Evolutionary conservation across 2,113 vertebrate genomes (phyloP), one percentile per base, ranked within the genome.

Genomic region (Erinaceus europaeus): DNA sequence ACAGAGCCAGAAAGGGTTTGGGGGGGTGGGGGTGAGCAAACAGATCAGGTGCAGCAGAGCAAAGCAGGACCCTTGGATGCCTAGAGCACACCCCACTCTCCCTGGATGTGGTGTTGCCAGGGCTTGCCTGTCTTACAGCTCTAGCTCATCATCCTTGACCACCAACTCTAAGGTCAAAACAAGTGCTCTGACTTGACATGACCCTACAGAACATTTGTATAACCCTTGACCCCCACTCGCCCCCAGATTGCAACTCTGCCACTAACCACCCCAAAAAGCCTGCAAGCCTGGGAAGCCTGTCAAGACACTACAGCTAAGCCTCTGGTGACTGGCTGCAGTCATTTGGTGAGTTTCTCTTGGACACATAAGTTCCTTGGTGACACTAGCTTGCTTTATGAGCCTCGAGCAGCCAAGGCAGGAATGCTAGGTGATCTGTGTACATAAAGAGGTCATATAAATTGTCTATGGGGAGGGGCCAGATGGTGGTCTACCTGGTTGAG

Each of bases 321-420:
- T 55, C 21, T 20, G 48, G 21, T 25, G 32, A 11, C 57, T 0
- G 27, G 1, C 0, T 29, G 27, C 46, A 17, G 6, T 50, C 4
- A 52, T 21, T n/a, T 11, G 29, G 2, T 32, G 48, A 1, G 53
- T 38, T 71, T 53, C 3, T 46, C 32, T 46, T 20, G 40, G 69
- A 75, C 74, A 38, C 6, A 14, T 25, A 77, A 69, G 15, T 9
- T 10, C 27, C 9, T 57, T 29, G 7, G 0, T 5, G 29, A 18
- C 29, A 6, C 52, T 29, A 2, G 52, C 72, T n/a, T 68, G 46
- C 55, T 14, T 38, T n/a, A 61, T 6, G 62, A 86, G 68, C 27
- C 59, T 32, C 23, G 0, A 18, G 65, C 65, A n/a, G 65, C 1
- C 10, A 38, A 29, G 6, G 18, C 3, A 18, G 21, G 50, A 23